These are phyloP conservation scores for Nematopogon swammerdamellus DNA, from an alignment of 2,888 invertebrate species.

Conservation along the genomic window DNA sequence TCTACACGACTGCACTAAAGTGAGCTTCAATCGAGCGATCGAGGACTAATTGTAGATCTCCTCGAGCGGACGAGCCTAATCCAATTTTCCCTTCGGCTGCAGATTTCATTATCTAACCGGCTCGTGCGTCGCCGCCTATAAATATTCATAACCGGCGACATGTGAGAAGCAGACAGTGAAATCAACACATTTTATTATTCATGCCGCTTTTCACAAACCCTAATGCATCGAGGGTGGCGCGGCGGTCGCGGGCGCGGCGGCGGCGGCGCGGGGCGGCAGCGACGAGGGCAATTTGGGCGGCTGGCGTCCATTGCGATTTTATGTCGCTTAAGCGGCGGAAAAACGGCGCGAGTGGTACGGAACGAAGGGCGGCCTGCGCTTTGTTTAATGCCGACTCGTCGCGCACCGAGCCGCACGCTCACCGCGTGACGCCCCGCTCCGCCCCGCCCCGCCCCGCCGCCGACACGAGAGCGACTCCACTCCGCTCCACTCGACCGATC, in stretches of 20 bases:
- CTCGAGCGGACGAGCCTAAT: not conserved
- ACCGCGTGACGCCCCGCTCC: not conserved
- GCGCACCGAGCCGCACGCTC: not conserved
- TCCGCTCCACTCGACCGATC: not conserved
- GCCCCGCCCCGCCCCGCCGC: not conserved
- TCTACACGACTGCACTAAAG: not conserved
- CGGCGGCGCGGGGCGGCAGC: not conserved
- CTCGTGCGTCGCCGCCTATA: not conserved
- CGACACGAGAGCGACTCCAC: not conserved
- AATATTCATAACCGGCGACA: not conserved
- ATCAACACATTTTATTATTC: not conserved
- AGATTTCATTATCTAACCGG: not conserved
- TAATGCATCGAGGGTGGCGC: not conserved
- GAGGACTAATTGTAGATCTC: not conserved
- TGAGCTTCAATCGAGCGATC: not conserved
- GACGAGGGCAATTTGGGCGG: constrained; percentile 19
- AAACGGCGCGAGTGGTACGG: constrained; percentile 32
- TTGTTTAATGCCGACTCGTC: constrained; percentile 22
- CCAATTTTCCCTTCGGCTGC: not conserved
- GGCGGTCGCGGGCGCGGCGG: not conserved
- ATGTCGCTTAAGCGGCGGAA: constrained; percentile 38
- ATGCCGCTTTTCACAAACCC: not conserved
- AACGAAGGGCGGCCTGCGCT: constrained; percentile 32
- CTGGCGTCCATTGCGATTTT: constrained; percentile 26
- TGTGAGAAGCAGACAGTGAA: not conserved